Percentiles rank a stretch among this genome's conserved stretches.
These are phyloP conservation scores for Syngnathoides biaculeatus DNA, from an alignment of 2,113 vertebrate species.

Conservation along the genomic window DNA sequence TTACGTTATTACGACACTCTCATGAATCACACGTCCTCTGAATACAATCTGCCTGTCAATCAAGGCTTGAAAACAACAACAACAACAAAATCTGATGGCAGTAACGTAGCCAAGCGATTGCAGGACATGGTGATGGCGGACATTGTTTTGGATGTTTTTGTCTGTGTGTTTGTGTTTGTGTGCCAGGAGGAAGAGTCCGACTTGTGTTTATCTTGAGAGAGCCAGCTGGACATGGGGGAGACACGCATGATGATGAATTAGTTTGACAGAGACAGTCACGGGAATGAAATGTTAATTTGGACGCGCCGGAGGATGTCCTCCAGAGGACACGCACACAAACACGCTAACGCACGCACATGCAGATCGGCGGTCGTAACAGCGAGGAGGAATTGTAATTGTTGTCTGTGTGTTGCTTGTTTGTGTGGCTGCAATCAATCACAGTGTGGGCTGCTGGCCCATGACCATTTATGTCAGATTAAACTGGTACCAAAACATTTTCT, in stretches of 20 bases:
- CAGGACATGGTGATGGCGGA: slow-evolving; percentile 34
- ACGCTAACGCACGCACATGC: slow-evolving; percentile 6
- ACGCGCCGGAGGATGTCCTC: slow-evolving; percentile 55
- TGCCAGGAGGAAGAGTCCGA: slow-evolving; percentile 33
- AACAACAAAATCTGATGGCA: not conserved
- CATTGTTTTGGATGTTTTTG: slow-evolving; percentile 51
- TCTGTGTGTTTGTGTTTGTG: slow-evolving; percentile 20
- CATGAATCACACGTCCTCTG: slow-evolving; percentile 74
- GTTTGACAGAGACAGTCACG: slow-evolving; percentile 67
- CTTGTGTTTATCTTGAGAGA: slow-evolving; percentile 52
- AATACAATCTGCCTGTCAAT: slow-evolving; percentile 65
- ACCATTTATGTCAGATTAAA: not conserved
- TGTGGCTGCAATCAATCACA: not conserved
- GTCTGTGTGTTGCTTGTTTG: not conserved
- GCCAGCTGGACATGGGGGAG: slow-evolving; percentile 49
- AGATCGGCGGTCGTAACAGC: not conserved
- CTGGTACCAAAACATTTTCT: not conserved
- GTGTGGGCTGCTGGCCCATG: not conserved
- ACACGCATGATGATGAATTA: slow-evolving; percentile 67
- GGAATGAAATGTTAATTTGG: slow-evolving; percentile 70
- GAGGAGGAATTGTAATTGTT: not conserved
- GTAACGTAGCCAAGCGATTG: slow-evolving; percentile 6
- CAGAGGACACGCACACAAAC: slow-evolving; percentile 22
- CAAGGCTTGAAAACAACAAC: slow-evolving; percentile 23
- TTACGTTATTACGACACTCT: slow-evolving; percentile 76